Evolutionary conservation across 2,113 vertebrate genomes (phyloP).

Genomic region (Lonchura striata): DNA sequence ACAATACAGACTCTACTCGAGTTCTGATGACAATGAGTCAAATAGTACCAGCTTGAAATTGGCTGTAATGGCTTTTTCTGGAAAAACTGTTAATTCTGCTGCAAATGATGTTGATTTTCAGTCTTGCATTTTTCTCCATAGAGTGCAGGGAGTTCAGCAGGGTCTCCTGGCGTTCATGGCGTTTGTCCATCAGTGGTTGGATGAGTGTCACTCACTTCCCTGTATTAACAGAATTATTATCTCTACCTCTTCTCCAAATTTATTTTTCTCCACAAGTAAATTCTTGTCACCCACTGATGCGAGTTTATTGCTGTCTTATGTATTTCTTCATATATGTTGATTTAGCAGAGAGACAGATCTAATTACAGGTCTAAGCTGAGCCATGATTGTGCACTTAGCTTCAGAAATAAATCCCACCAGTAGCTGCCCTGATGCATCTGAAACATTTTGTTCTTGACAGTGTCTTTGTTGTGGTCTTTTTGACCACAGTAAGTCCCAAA

Average conservation of each 20-base stretch:
- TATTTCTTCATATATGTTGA: background rate
- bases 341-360: background rate
- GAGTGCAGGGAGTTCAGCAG: background rate
- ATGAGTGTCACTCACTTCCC: background rate
- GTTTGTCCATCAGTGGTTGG: background rate
- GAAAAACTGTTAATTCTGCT: background rate
- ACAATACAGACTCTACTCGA: rapidly evolving
- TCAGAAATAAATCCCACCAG: background rate
- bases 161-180: rapidly evolving
- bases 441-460: background rate
- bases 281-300: background rate
- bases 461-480: background rate
- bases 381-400: background rate
- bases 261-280: background rate
- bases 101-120: background rate
- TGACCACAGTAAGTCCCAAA: background rate
- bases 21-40: background rate
- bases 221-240: background rate
- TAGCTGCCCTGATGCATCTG: background rate
- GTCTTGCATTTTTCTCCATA: background rate
- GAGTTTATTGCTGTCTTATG: background rate
- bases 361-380: background rate
- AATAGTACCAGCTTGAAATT: background rate
- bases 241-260: background rate
- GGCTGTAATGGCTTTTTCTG: background rate